Conservation (phyloP, 1,140 invertebrate species). For the Eriosoma lanigerum region DNA sequence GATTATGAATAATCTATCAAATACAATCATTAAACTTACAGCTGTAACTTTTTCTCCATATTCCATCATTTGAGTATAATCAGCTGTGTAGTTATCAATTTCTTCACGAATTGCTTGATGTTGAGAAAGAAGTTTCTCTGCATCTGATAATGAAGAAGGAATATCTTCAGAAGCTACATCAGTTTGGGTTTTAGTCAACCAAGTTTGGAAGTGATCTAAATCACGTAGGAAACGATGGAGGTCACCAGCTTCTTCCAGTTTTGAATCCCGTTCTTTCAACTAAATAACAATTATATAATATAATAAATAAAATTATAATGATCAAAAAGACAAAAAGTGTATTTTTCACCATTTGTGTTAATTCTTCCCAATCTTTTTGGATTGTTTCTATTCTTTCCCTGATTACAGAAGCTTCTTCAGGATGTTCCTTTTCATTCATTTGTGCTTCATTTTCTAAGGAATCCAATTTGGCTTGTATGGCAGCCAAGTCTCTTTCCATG, state of each 20-base stretch:
- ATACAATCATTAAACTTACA: constrained; percentile 61
- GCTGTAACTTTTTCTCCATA: constrained; percentile 94
- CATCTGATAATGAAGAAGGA: constrained; percentile 92
- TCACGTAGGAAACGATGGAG: constrained; percentile 97
- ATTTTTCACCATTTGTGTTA: constrained; percentile 84
- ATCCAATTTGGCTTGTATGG: constrained; percentile 95
- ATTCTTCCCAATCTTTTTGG: constrained; percentile 87
- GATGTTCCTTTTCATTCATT: constrained; percentile 87
- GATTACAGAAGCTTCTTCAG: constrained; percentile 92
- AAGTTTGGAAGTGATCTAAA: constrained; percentile 98
- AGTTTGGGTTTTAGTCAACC: constrained; percentile 97
- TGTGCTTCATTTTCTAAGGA: constrained; percentile 90
- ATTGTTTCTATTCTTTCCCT: constrained; percentile 89
- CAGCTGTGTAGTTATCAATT: constrained; percentile 97
- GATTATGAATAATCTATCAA: constrained; percentile 25
- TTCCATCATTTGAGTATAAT: constrained; percentile 99
- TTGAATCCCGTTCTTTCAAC: constrained; percentile 95
- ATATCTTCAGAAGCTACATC: constrained; percentile 98
- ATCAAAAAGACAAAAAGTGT: constrained; percentile 38
- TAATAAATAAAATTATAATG: constrained; percentile 27
- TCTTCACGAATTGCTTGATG: constrained; percentile 98
- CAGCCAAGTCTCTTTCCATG: constrained; percentile 97
- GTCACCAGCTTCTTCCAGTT: constrained; percentile 97
- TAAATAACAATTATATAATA: constrained; percentile 57
- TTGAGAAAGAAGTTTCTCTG: constrained; percentile 92